Base-by-base conservation (phyloP, 2,888 invertebrate genomes). In the Laspeyria flexula region DNA sequence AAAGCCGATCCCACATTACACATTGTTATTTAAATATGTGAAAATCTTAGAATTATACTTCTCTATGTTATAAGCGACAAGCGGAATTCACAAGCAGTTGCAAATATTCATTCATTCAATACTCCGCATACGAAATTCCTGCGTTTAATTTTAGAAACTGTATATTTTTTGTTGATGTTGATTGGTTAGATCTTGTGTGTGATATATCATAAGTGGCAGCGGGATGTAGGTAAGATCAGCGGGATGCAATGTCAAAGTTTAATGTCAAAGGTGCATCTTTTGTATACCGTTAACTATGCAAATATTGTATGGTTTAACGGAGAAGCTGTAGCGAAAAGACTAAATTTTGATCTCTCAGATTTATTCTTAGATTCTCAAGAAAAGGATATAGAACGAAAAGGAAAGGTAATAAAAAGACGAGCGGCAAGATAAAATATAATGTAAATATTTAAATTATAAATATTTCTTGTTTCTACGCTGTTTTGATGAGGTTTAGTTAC, bases 191-290 rank as follows among this genome's bases (percentile, higher is more conserved):
- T 35, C 31, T 9, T 12, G 10, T 29, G 5, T 30, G 10, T 42
- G 43, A 0, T 11, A 30, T 18, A 7, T 45, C 15, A 62, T 5
- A 56, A n/a, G 57, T 43, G 48, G n/a, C 0, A 52, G 61, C 58
- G 45, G 15, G 41, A 40, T 16, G 5, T 40, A 0, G 0, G 34
- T 35, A 30, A 21, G 15, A 15, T 18, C 42, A 50, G 23, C 5
- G 23, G 16, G 15, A 31, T 56, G 58, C 50, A 51, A 48, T 55
- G 55, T 21, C 43, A 56, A 62, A 60, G 53, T 55, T 51, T 30
- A 66, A 66, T 58, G 64, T 55, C 66, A 66, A 58, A 60, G 64
- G 53, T 57, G 42, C 52, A 64, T 54, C 60, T 66, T 65, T 65
- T 52, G 66, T 58, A 43, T 55, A 63, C 65, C 47, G 66, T 65